A percentile compares a stretch with the other conserved stretches of the same genome.
These are phyloP conservation scores for Cyclophora albipunctata DNA, from an alignment of 2,888 invertebrate species.

Conservation along the genomic window DNA sequence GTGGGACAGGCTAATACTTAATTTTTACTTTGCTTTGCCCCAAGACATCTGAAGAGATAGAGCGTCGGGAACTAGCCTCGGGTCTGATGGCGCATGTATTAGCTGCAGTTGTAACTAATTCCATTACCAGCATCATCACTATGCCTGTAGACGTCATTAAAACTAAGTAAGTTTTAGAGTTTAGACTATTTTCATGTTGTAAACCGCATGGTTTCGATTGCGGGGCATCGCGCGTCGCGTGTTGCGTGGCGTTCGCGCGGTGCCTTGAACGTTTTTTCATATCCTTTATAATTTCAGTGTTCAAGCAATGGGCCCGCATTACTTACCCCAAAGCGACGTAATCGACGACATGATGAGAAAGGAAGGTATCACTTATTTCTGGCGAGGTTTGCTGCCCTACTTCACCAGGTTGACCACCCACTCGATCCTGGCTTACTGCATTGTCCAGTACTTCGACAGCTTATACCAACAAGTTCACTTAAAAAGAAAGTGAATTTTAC, in stretches of 20 bases:
- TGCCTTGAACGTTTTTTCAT: too few relatives aligned
- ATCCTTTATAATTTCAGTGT: constrained; percentile 24
- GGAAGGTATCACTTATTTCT: constrained; percentile 90
- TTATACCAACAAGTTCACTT: constrained; percentile 56
- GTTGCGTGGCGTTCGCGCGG: too few relatives aligned
- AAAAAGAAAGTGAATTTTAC: neutral
- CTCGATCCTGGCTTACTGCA: constrained; percentile 93
- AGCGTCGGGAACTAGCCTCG: too few relatives aligned
- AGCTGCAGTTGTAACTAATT: constrained; percentile 93
- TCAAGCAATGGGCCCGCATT: constrained; percentile 22
- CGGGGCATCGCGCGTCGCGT: too few relatives aligned
- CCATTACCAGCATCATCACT: constrained; percentile 92
- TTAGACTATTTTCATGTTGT: too few relatives aligned
- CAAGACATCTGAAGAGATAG: too few relatives aligned
- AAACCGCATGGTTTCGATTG: too few relatives aligned
- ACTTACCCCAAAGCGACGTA: constrained; percentile 76
- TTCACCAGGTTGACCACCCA: constrained; percentile 94
- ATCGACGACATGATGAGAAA: constrained; percentile 81
- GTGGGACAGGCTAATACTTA: too few relatives aligned
- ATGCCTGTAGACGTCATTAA: constrained; percentile 98
- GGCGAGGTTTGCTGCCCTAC: constrained; percentile 97
- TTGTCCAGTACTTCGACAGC: constrained; percentile 90
- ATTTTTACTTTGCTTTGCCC: too few relatives aligned
- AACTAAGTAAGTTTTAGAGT: constrained; percentile 79
- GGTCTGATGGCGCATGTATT: constrained; percentile 88